Base-by-base conservation (phyloP, 2,888 invertebrate genomes). In the Oxytorus armatus region DNA sequence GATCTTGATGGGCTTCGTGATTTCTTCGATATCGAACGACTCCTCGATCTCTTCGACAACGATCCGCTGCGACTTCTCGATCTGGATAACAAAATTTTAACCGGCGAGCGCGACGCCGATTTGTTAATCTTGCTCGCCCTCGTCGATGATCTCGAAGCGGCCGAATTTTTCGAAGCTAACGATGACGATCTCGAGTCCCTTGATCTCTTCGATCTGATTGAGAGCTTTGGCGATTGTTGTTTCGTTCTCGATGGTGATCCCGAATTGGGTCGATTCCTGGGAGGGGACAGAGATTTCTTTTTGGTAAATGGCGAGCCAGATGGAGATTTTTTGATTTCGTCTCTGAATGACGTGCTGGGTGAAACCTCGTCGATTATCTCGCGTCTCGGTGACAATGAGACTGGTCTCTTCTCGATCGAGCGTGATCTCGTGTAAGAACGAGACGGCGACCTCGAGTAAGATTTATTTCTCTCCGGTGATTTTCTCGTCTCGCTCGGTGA, bases 341-440 rank as follows among this genome's bases (percentile, higher is more conserved):
- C 83, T 2, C 86, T 85, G 1, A 49, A 63, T n/a, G 86, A 84
- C 39, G 84, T 73, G 1, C 42, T 49, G 1, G 84, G 76, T 7
- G 87, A 85, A 23, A 51, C 68, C 11, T 76, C 25, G 5, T 33
- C 70, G 65, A 10, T 55, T 42, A 4, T 75, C 23, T 66, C 69
- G 29, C 72, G 57, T 29, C 79, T 83, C 7, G 87, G 85, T 10
- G 87, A 88, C 77, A 89, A 89, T 80, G 92, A 79, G 87, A 65
- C 74, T 5, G 84, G 83, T 39, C 86, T 85, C 21, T 84, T 84
- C 49, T 81, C 81, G 33, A 25, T 21, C 10, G 85, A 16, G 79
- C 86, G 87, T 14, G 89, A 90, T 57, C 89, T 90, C 0, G 90
- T 89, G 42, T 86, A 85, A 8, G 89, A 87, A 47, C 85, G 85